A percentile compares a stretch with the other conserved stretches of the same genome.
Conservation (phyloP, 2,888 invertebrate genomes). For the Alitta virens region DNA sequence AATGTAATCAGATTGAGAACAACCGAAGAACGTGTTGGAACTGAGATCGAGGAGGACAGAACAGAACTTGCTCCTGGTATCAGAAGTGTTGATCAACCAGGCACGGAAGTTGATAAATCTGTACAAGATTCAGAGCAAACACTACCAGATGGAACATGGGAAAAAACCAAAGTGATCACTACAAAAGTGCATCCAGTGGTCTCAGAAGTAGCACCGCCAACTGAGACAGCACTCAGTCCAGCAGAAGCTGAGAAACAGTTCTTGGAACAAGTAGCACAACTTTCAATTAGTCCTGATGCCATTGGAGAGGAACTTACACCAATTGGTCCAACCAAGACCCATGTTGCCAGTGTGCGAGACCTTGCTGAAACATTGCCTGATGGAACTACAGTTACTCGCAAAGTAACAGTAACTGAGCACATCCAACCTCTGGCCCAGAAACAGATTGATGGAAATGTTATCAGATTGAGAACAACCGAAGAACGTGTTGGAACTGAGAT, state of each 20-base stretch:
- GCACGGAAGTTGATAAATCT: constrained; percentile 21
- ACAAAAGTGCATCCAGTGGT: constrained; percentile 25
- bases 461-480: constrained; percentile 2
- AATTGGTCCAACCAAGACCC: no score
- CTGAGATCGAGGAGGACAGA: constrained; percentile 17
- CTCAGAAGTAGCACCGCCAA: no score
- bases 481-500: constrained; percentile 16
- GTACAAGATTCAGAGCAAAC: constrained; percentile 30
- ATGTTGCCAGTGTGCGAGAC: constrained; percentile 24
- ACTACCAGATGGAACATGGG: constrained; percentile 32
- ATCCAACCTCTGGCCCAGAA: constrained; percentile 6
- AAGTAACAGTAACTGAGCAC: constrained; percentile 33
- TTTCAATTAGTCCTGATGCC: no score
- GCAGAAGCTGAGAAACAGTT: no score
- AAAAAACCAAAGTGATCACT: constrained; percentile 29
- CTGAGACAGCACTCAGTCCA: no score
- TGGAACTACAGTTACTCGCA: constrained; percentile 38
- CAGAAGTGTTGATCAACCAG: constrained; percentile 15
- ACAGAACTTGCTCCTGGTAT: constrained; percentile 17
- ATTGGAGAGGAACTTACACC: no score
- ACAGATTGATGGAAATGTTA: constrained; percentile 2
- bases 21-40: constrained; percentile 6
- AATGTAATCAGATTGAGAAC: no score
- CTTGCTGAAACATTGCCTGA: constrained; percentile 39
- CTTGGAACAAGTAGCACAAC: no score